Conservation (phyloP, 2,888 invertebrate genomes). For the Sarcophaga variegata region DNA sequence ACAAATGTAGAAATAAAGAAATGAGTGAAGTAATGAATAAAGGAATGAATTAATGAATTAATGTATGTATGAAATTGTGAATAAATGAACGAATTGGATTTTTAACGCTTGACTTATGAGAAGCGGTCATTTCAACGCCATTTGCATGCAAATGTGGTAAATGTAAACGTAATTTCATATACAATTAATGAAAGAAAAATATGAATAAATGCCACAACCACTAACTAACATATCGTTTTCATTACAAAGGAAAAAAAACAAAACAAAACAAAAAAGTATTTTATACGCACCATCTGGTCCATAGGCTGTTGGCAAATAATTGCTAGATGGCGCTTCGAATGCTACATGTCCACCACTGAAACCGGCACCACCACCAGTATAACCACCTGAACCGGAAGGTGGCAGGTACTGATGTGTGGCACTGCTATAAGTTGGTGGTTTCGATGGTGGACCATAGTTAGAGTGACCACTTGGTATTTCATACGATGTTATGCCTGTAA, state of each 20-base stretch:
- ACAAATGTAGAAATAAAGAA: too few species aligned
- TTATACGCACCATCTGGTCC: constrained; percentile 80
- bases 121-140: background rate
- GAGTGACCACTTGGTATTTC: constrained; percentile 79
- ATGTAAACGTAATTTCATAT: background rate
- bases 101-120: constrained; percentile 45
- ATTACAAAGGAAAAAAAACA: too few species aligned
- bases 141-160: background rate
- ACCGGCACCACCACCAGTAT: constrained; percentile 76
- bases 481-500: constrained; percentile 79
- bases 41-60: too few species aligned
- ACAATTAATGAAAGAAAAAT: background rate
- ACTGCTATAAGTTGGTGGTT: constrained; percentile 79
- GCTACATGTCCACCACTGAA: constrained; percentile 79
- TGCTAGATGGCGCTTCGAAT: constrained; percentile 79
- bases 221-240: background rate
- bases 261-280: constrained; percentile 14
- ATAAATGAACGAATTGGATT: constrained; percentile 17
- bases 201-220: background rate
- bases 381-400: constrained; percentile 74
- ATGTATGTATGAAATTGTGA: too few species aligned
- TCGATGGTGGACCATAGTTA: constrained; percentile 81
- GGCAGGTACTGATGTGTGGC: constrained; percentile 80
- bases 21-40: too few species aligned
- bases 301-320: constrained; percentile 78